Base-by-base conservation (phyloP, 2,113 vertebrate species). In the Cacatua alba region DNA sequence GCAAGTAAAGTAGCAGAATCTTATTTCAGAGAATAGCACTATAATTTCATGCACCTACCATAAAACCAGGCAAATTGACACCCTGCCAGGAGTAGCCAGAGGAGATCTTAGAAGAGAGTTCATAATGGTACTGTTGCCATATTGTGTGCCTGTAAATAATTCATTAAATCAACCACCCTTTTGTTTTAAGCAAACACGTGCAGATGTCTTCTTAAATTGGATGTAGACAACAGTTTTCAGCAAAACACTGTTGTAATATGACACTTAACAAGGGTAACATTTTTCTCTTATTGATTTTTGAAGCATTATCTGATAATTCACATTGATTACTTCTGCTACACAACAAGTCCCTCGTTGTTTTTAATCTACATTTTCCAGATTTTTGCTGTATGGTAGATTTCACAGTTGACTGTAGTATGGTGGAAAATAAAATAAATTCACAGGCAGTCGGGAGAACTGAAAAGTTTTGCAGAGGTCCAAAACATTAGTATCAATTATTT, bases 31-130 rank as follows among this genome's bases (percentile, higher is more conserved):
- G 94, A 98, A 96, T 59, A 93, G 93, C 94, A 95, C 82, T 72
- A 93, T 96, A 96, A 97, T 98, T 97, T 95, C 82, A n/a, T 92
- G 92, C 91, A 98, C 97, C 97, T 98, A 97, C 95, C 92, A 96
- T 97, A 98, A 98, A 98, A 98, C 98, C 95, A 98, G 98, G 96
- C 92, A 98, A 98, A 98, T 98, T 98, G 98, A 98, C 97, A 97
- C 96, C 97, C 98, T 97, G 97, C 97, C 97, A 98, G 90, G 96
- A 98, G 82, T 98, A 98, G 97, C 98, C 98, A 98, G 97, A 97
- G 96, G 9, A 37, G 37, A 98, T 97, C 95, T 98, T 95, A 95
- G 95, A 97, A 97, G 86, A 96, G 95, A 97, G 93, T 98, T 98
- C 93, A 94, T 98, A 98, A 98, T 97, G 97, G 97, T 96, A 94